Conservation (phyloP, 1,140 invertebrate species). For the Cheumatopsyche charites region DNA sequence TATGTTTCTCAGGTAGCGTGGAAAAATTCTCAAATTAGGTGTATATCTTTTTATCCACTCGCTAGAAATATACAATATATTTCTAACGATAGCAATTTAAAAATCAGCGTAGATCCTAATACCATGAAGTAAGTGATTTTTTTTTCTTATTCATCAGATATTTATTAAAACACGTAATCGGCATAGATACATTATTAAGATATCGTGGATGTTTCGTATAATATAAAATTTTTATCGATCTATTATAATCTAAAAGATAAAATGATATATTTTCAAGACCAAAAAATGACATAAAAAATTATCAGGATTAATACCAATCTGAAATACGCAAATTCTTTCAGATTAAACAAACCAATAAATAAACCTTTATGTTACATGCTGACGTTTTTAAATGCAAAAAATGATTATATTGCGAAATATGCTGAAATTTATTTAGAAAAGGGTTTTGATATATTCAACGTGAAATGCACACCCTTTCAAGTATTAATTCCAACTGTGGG, state of each 20-base stretch:
- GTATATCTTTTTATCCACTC: conserved; percentile 8
- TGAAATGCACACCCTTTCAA: neutral
- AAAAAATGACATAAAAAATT: no score
- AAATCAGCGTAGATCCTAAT: neutral
- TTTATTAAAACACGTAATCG: no score
- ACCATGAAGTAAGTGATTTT: conserved; percentile 26
- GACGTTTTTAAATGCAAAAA: conserved; percentile 29
- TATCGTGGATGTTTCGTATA: no score
- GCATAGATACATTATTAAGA: no score
- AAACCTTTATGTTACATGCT: conserved; percentile 28
- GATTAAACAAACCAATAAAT: conserved; percentile 4
- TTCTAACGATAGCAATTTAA: neutral
- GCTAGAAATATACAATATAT: conserved; percentile 2
- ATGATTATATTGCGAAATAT: conserved; percentile 30
- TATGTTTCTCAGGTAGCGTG: no score
- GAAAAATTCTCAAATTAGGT: conserved; percentile 2
- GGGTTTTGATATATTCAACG: conserved; percentile 25
- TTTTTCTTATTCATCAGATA: no score
- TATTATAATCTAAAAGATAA: no score
- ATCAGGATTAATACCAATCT: no score
- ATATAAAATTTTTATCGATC: no score
- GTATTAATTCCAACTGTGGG: neutral
- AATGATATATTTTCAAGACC: no score
- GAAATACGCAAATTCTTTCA: no score
- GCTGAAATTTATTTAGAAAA: conserved; percentile 17